Evolutionary conservation across 2,888 invertebrate genomes (phyloP).

Genomic region (Limulus polyphemus): DNA sequence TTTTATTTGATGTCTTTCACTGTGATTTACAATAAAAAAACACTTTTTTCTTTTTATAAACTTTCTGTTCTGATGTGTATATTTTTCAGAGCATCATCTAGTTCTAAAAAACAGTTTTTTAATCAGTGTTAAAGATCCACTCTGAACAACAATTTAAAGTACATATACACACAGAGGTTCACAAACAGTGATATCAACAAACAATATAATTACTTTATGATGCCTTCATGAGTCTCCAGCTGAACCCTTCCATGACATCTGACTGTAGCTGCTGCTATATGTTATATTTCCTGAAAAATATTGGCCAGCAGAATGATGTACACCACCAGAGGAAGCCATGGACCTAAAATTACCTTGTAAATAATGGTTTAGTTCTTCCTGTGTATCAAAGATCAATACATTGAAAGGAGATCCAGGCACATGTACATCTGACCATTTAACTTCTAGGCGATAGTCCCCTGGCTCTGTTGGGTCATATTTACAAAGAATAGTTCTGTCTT

Average conservation of each 20-base stretch:
- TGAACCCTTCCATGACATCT: conserved; percentile 46
- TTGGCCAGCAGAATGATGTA: conserved; percentile 14
- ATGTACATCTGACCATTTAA: conserved; percentile 94
- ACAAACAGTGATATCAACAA: too few species aligned
- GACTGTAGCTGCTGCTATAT: conserved; percentile 42
- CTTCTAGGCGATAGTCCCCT: conserved; percentile 94
- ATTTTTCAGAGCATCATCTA: too few species aligned
- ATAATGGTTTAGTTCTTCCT: conserved; percentile 68
- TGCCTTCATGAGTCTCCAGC: conserved; percentile 37
- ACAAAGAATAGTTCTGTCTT: conserved; percentile 94
- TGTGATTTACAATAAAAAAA: too few species aligned
- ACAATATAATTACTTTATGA: too few species aligned
- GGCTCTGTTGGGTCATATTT: conserved; percentile 98
- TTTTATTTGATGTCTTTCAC: too few species aligned
- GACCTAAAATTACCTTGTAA: conserved; percentile 32
- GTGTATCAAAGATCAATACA: conserved; percentile 98
- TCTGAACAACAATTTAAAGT: too few species aligned
- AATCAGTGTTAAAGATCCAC: too few species aligned
- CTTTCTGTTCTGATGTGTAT: too few species aligned
- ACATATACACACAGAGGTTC: too few species aligned
- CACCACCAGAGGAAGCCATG: conserved; percentile 8
- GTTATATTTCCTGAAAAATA: conserved; percentile 24
- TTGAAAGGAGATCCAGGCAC: conserved; percentile 97
- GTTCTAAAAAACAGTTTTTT: too few species aligned
- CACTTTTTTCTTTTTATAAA: too few species aligned